phyloP scores from a whole-genome alignment of 2,797 vertebrate genomes.

The Tragopan temminckii region DNA sequence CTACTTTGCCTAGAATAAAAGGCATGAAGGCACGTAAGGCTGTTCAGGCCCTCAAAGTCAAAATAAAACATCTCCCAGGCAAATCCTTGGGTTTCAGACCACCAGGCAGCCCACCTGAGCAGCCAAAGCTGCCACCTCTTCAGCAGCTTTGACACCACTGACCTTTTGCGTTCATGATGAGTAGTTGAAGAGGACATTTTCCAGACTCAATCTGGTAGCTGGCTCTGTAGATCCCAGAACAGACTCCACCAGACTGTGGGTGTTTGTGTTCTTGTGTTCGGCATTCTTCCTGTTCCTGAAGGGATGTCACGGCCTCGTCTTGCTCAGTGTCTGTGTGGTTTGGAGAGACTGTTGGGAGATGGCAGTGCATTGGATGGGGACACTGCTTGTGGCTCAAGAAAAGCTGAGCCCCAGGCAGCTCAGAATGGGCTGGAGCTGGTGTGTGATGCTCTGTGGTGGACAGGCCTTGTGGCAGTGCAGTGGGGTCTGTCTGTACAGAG shows the following conservation, averaged over 20 bases:
- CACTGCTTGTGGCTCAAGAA: not conserved
- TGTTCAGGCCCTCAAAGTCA: not conserved
- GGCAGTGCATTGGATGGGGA: not conserved
- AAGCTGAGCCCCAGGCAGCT: rapidly evolving
- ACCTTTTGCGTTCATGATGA: not conserved
- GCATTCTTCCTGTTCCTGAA: not conserved
- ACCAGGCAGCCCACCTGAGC: not conserved
- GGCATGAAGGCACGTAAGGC: not conserved
- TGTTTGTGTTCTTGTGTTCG: not conserved
- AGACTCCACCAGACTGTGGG: not conserved
- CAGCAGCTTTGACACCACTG: not conserved
- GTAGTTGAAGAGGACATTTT: not conserved
- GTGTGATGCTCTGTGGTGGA: rapidly evolving
- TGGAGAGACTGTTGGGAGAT: not conserved
- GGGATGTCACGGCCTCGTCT: not conserved
- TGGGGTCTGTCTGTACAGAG: not conserved
- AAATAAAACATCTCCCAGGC: not conserved
- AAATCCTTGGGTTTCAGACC: not conserved
- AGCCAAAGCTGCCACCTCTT: not conserved
- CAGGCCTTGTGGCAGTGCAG: rapidly evolving
- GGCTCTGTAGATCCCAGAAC: not conserved
- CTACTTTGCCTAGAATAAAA: not conserved
- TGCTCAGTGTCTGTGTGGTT: not conserved
- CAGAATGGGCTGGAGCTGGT: rapidly evolving
- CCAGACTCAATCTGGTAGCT: not conserved